A percentile compares a stretch with the other conserved stretches of the same genome.
Conservation (phyloP, 2,888 invertebrate genomes). For the Halocaridina rubra region DNA sequence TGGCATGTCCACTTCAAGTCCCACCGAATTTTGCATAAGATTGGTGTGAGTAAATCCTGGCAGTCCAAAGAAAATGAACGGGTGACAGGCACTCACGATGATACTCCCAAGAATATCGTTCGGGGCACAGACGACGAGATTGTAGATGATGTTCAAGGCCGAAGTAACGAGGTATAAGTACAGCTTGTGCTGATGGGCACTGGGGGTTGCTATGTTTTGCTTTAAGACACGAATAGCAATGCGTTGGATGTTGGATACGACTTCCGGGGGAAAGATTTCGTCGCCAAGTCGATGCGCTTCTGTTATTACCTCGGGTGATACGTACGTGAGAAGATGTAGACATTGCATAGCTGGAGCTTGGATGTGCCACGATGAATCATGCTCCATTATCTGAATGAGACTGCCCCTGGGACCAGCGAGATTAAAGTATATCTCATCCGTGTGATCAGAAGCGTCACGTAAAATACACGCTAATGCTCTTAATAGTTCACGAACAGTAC, state of each 20-base stretch:
- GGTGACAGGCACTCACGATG: constrained; percentile 42
- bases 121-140: constrained; percentile 46
- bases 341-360: constrained; percentile 39
- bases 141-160: constrained; percentile 35
- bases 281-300: constrained; percentile 35
- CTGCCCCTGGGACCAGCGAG: constrained; percentile 22
- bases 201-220: background rate
- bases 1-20: constrained; percentile 15
- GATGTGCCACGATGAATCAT: background rate
- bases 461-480: constrained; percentile 20
- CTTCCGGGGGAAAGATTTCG: constrained; percentile 43
- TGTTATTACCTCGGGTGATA: constrained; percentile 35
- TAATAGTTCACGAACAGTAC: background rate
- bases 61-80: constrained; percentile 40
- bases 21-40: background rate
- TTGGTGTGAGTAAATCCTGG: constrained; percentile 37
- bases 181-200: constrained; percentile 8
- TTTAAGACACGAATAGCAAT: constrained; percentile 28
- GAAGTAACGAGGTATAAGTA: constrained; percentile 35
- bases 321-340: constrained; percentile 42
- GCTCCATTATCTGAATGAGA: constrained; percentile 2
- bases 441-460: constrained; percentile 21
- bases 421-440: constrained; percentile 32
- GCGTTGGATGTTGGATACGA: constrained; percentile 41
- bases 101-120: constrained; percentile 36